Conservation (phyloP, 2,113 vertebrate species). For the Pterocles orientalis region DNA sequence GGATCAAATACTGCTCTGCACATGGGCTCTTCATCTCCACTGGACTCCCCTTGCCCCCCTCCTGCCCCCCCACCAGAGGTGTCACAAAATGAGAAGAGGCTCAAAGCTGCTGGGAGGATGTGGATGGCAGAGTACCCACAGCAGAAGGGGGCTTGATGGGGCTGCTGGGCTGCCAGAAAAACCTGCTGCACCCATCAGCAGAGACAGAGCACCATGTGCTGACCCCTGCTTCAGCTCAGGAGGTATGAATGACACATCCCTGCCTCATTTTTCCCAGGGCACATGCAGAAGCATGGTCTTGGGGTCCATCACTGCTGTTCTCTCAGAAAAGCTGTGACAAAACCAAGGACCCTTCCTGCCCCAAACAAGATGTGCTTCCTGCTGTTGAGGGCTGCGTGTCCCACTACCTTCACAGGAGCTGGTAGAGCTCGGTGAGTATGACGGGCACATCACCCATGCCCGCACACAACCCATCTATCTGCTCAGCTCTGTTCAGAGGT, state of each 20-base stretch:
- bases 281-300: background rate
- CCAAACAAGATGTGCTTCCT: background rate
- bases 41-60: background rate
- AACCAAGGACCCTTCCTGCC: background rate
- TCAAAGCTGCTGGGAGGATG: background rate
- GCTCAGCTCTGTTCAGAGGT: background rate
- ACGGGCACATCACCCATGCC: background rate
- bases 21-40: background rate
- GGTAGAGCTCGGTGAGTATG: background rate
- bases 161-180: background rate
- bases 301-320: background rate
- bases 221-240: background rate
- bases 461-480: fast-evolving
- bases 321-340: background rate
- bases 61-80: background rate
- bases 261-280: background rate
- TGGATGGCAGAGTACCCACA: background rate
- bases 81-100: conserved; percentile 10
- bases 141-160: fast-evolving
- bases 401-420: background rate
- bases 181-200: background rate
- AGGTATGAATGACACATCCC: background rate
- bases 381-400: background rate
- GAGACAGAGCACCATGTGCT: background rate
- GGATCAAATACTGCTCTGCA: conserved; percentile 18